Evolutionary conservation across 2,113 vertebrate species (phyloP).

Genomic region (Carassius auratus): DNA sequence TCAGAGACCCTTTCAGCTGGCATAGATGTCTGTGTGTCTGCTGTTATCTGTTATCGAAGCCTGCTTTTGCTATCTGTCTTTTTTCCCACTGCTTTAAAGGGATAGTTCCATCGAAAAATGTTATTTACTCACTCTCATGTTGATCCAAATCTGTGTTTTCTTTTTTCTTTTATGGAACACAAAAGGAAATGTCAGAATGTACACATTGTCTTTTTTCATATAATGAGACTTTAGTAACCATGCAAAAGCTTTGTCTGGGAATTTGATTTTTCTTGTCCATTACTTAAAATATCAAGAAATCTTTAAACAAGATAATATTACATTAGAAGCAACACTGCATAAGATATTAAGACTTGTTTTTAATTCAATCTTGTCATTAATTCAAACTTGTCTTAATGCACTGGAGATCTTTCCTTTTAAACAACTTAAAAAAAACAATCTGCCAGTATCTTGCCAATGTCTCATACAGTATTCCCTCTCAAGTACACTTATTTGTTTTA

Average conservation of each 20-base stretch:
- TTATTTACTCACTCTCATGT: conserved; percentile 5
- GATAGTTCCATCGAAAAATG: background rate
- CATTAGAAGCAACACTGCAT: background rate
- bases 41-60: conserved; percentile 9
- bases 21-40: background rate
- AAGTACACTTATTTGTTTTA: background rate
- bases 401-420: background rate
- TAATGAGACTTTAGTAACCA: background rate
- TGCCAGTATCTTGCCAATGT: background rate
- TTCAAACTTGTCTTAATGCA: background rate
- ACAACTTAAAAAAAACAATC: background rate
- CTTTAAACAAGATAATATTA: background rate
- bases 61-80: background rate
- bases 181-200: background rate
- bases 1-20: background rate
- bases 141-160: background rate
- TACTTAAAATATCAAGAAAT: background rate
- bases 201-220: background rate
- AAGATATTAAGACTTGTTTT: background rate
- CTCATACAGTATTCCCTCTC: background rate
- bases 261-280: background rate
- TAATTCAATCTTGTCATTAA: background rate
- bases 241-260: background rate
- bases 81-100: background rate
- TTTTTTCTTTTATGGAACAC: background rate